Percentiles rank a stretch among this genome's conserved stretches.
Evolutionary conservation across 2,888 invertebrate species (phyloP).

Genomic region (Glaucopsyche alexis): DNA sequence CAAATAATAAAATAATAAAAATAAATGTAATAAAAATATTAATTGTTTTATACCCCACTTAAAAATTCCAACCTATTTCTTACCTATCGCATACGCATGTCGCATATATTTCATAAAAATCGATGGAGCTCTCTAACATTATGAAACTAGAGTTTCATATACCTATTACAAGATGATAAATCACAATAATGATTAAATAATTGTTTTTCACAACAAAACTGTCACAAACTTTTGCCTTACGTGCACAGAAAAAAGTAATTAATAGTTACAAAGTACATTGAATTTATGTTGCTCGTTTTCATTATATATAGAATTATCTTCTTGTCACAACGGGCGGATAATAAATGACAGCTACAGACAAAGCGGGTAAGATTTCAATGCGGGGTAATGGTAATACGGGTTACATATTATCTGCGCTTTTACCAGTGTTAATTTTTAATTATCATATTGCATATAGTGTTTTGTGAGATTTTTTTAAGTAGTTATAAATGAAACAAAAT

Average conservation of each 20-base stretch:
- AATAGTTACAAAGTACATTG: conserved; percentile 7
- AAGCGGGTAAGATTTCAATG: conserved; percentile 52
- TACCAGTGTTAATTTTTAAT: conserved; percentile 68
- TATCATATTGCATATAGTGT: conserved; percentile 42
- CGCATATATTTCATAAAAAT: too few relatives aligned
- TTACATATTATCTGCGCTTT: conserved; percentile 63
- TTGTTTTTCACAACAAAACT: too few relatives aligned
- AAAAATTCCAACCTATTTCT: too few relatives aligned
- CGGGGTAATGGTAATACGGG: conserved; percentile 60
- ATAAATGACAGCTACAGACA: conserved; percentile 44
- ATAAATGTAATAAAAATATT: too few relatives aligned
- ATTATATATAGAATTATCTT: conserved; percentile 37
- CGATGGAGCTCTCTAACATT: too few relatives aligned
- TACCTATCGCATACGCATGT: too few relatives aligned
- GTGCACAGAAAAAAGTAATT: conserved; percentile 23
- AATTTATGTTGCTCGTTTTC: conserved; percentile 34
- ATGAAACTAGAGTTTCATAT: too few relatives aligned
- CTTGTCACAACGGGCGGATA: conserved; percentile 42
- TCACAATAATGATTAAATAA: too few relatives aligned
- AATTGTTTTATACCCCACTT: too few relatives aligned
- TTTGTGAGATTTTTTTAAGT: conserved; percentile 53
- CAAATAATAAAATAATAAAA: too few relatives aligned
- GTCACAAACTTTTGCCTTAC: neutral
- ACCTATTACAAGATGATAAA: too few relatives aligned
- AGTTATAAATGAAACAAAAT: too few relatives aligned